Base-by-base conservation (phyloP, 2,113 vertebrate species). In the Paramormyrops kingsleyae region DNA sequence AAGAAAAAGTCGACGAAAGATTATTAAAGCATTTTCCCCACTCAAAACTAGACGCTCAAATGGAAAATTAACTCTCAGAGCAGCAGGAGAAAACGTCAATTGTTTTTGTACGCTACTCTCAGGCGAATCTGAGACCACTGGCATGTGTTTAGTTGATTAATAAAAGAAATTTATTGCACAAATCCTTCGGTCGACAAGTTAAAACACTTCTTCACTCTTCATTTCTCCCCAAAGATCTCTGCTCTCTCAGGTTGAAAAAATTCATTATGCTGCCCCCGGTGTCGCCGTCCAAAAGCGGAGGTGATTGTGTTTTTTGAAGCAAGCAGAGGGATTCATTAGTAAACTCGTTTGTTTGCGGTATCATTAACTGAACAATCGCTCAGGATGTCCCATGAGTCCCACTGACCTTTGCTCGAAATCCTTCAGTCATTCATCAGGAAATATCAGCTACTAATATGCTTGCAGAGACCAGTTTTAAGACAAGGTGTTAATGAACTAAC, bases 381-480 rank as follows among this genome's bases (percentile, higher is more conserved):
- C 95, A 96, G 77, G 95, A 96, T 96, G 96, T 97, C 96, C 96
- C 96, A 96, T 96, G 96, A 95, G 96, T 95, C 95, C 96, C 96
- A 92, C 91, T 96, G 97, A 97, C 96, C 96, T 97, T 97, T 97
- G 96, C 96, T 96, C 96, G 90, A 91, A 96, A 97, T 97, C 96
- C 97, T 96, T 97, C 96, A 94, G 96, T 97, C 97, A 97, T 97
- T 95, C 96, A 97, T 97, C 97, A 97, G 95, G 96, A 97, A 96
- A 97, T 97, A 96, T 97, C 97, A 96, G 94, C 96, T 96, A 96
- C 96, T 96, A 96, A 97, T 96, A 96, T 97, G 96, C 96, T 97
- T 96, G 96, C 95, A 95, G 96, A 97, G 96, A 97, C 96, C 96
- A 98, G 99, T 98, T 99, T 99, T 96, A 98, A 99, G 98, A 97